Conservation (phyloP, 2,888 invertebrate genomes). For the Cenopis cana region DNA sequence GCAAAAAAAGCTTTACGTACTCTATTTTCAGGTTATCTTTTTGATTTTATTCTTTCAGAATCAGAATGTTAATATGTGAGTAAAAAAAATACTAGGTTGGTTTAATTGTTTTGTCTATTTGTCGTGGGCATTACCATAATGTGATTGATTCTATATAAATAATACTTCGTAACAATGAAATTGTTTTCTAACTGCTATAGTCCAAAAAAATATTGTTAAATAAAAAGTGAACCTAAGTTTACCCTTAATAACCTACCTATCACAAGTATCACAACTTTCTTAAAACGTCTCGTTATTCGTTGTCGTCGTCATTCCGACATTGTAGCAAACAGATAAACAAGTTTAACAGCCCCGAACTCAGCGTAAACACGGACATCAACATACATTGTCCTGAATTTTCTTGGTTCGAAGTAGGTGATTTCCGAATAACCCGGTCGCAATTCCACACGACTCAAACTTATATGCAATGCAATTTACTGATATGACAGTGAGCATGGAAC, state of each 20-base stretch:
- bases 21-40: too few species aligned
- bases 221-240: too few species aligned
- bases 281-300: constrained; percentile 30
- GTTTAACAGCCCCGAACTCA: constrained; percentile 35
- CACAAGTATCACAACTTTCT: constrained; percentile 32
- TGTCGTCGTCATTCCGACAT: constrained; percentile 37
- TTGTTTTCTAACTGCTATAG: too few species aligned
- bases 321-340: constrained; percentile 43
- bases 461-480: neutral
- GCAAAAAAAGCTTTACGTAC: too few species aligned
- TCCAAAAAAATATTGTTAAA: too few species aligned
- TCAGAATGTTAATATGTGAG: too few species aligned
- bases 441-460: neutral
- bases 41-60: too few species aligned
- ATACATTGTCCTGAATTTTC: constrained; percentile 41
- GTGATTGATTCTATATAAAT: too few species aligned
- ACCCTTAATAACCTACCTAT: constrained; percentile 8
- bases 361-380: constrained; percentile 43
- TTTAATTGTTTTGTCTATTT: too few species aligned
- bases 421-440: neutral
- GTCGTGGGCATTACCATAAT: too few species aligned
- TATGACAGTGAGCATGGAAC: neutral
- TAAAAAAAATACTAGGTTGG: too few species aligned
- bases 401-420: constrained; percentile 39
- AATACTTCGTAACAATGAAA: too few species aligned